A percentile compares a stretch with the other conserved stretches of the same genome.
Evolutionary conservation across 2,888 invertebrate genomes (phyloP).

Genomic region (Gibbula magus): DNA sequence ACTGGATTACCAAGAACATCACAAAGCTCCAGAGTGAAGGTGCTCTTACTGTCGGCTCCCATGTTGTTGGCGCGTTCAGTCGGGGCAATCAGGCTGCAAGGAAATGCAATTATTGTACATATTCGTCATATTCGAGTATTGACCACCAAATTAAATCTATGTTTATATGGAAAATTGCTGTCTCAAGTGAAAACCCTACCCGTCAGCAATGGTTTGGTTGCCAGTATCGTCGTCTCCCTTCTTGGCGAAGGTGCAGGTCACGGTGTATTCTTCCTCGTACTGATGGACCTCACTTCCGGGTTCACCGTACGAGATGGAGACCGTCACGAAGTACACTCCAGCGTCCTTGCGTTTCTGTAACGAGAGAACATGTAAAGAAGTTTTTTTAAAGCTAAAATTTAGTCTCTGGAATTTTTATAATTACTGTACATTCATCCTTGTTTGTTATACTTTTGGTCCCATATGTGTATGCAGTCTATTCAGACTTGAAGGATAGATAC

Average conservation of each 20-base stretch:
- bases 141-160: no score
- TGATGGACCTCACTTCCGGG: not conserved
- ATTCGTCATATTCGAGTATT: no score
- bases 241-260: slow-evolving; percentile 1
- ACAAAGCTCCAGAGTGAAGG: not conserved
- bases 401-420: no score
- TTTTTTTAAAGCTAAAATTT: no score
- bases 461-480: no score
- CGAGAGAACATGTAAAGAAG: no score
- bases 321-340: not conserved
- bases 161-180: no score
- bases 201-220: not conserved
- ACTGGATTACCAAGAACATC: not conserved
- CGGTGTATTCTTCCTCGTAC: slow-evolving; percentile 1
- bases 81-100: not conserved
- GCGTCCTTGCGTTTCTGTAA: not conserved
- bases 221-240: not conserved
- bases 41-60: not conserved
- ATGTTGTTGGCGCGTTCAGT: not conserved
- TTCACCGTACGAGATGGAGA: not conserved
- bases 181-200: no score
- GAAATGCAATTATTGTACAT: no score
- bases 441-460: no score
- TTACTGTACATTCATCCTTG: no score
- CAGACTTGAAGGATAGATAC: no score